Evolutionary conservation across 1,140 invertebrate species (phyloP), one percentile per base, ranked within the genome.

Genomic region (Drosophila arizonae): DNA sequence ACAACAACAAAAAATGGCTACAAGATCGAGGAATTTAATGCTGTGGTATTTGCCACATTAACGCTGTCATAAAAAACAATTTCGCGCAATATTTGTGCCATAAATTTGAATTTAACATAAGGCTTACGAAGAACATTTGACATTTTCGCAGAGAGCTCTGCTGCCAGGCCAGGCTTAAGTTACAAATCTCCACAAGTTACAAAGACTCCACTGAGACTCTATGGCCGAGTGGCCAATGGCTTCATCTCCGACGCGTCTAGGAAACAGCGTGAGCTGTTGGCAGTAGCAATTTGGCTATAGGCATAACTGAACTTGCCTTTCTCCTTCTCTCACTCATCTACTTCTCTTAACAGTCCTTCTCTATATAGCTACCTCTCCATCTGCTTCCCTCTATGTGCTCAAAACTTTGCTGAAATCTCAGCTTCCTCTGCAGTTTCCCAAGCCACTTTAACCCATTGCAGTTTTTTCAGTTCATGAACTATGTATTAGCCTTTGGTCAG

Each of bases 11-110:
- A 61, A 26, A 24, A 50, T 30, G 8, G 33, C 33, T 33, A 33
- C 43, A 62, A 72, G 24, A 57, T 62, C 39, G 39, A 45, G 63
- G 65, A 72, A 85, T 70, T 85, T 86, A 77, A 76, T 66, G 51
- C 55, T 66, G 54, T 61, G 62, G 52, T 71, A 62, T 70, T 72
- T 77, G 78, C 66, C 74, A 70, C 74, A 80, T 86, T 85, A 81
- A 72, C 69, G 60, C 70, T 65, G 77, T 52, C 81, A 63, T 85
- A 81, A 85, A 84, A 72, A 75, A 75, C 72, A 69, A 80, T 86
- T 77, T 77, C 48, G 76, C 67, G 74, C 64, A 70, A 66, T 70
- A 74, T 81, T 81, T 78, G 52, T 69, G 81, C 66, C 81, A 74
- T 86, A 78, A 85, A 85, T 86, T 85, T 60, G 43, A 21, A 69